phyloP scores from a whole-genome alignment of 2,888 invertebrate species.

The Cactoblastis cactorum region DNA sequence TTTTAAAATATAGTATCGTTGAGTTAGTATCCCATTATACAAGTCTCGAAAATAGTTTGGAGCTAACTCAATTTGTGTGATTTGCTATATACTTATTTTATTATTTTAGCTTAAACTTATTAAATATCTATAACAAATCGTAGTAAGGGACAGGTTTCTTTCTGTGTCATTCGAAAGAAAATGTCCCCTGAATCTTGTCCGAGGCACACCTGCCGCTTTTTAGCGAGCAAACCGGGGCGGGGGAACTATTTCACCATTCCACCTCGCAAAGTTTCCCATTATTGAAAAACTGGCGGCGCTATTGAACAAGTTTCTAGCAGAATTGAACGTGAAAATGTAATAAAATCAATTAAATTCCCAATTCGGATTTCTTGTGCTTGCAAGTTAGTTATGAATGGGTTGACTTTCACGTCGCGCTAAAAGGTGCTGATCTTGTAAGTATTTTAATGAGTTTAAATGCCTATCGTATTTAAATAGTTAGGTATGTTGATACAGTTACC shows the following conservation, averaged over 20 bases:
- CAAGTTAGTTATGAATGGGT: not conserved
- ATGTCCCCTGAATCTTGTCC: conserved; percentile 35
- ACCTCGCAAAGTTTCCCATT: conserved; percentile 10
- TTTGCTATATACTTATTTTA: too few relatives aligned
- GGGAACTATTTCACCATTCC: conserved; percentile 29
- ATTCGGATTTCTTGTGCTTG: not conserved
- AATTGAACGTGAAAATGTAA: conserved; percentile 4
- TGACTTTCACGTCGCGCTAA: not conserved
- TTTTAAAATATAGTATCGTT: too few relatives aligned
- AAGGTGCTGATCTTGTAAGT: not conserved
- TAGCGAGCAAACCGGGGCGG: conserved; percentile 24
- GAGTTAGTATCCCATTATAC: too few relatives aligned
- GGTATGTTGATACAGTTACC: too few relatives aligned
- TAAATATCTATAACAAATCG: not conserved
- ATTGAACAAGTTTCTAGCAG: conserved; percentile 10
- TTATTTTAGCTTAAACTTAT: not conserved
- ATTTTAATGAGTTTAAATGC: not conserved
- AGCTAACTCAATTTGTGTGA: too few relatives aligned
- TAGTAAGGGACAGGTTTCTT: conserved; percentile 35
- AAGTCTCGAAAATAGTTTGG: too few relatives aligned
- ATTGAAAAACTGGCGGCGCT: conserved; percentile 11
- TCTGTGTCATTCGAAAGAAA: conserved; percentile 36
- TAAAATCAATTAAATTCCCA: conserved; percentile 6
- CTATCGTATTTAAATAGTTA: too few relatives aligned
- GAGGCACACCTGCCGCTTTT: conserved; percentile 38